Evolutionary conservation across 2,797 vertebrate genomes (phyloP), one percentile per base, ranked within the genome.

Genomic region (Taeniopygia guttata): DNA sequence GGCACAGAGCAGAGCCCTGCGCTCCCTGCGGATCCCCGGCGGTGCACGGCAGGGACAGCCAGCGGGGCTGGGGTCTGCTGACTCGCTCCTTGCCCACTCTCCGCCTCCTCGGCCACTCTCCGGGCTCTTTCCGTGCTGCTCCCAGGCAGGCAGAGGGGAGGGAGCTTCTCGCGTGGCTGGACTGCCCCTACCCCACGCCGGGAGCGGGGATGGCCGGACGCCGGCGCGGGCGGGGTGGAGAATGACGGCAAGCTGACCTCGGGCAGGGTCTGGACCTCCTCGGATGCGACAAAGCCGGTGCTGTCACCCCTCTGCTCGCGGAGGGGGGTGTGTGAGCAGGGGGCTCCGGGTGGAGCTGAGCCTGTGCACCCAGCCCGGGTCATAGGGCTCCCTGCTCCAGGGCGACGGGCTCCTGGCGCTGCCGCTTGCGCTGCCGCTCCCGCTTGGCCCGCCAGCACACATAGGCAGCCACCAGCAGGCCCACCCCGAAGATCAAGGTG

Each of bases 401-500:
- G 21, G 96, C 27, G 3, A 93, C 55, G 0, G 97, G 96, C 68
- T 97, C 96, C 87, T 94, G 96, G 69, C 95, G 93, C 77, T 96
- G 95, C 84, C 97, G 36, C 86, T 91, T 30, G 18, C 92, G 90
- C 82, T 97, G 97, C 52, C 97, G 70, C 91, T 95, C 59, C 70
- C 95, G 66, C 76, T 94, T 96, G 92, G 96, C 97, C n/a, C 96
- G 91, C 97, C 97, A 97, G 96, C 97, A 97, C 43, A 97, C 68
- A 17, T 96, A 95, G 67, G 97, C 97, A 3, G 95, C 97, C 87
- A 97, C 96, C 87, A 97, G 91, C 74, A 97, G 89, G 10, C 89
- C 95, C 63, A 96, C 43, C 27, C 97, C 97, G 1, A 96, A 90
- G 34, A 96, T 89, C 30, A 99, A 96, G 29, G 98, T 97, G 55